phyloP scores from a whole-genome alignment of 2,797 vertebrate species.

The Phalanger gymnotis region DNA sequence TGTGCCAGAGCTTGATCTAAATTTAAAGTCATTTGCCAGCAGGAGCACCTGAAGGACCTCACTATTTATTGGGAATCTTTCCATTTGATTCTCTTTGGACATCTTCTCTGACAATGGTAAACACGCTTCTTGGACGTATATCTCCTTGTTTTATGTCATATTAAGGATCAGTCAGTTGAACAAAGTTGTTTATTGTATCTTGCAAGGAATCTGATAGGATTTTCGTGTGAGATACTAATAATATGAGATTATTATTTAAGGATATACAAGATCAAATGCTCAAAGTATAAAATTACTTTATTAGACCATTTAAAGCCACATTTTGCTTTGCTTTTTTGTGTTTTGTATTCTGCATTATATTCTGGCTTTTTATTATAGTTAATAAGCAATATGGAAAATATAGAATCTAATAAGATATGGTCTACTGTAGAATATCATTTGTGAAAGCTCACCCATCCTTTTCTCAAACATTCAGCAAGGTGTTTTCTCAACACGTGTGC shows the following conservation, averaged over 20 bases:
- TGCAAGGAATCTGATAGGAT: not conserved
- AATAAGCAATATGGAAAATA: not conserved
- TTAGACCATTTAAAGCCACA: not conserved
- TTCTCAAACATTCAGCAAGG: not conserved
- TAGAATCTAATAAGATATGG: not conserved
- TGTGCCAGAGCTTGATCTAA: not conserved
- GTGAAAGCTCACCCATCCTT: not conserved
- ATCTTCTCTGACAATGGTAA: not conserved
- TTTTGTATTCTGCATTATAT: not conserved
- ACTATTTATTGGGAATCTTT: not conserved
- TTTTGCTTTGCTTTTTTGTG: not conserved
- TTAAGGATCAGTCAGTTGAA: not conserved
- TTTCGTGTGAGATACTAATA: not conserved
- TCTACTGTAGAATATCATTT: not conserved
- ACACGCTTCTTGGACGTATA: too few species aligned
- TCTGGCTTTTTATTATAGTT: not conserved
- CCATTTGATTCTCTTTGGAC: not conserved
- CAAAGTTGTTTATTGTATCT: not conserved
- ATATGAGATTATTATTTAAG: not conserved
- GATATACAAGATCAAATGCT: not conserved
- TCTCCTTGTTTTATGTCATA: not conserved
- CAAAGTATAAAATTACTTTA: not conserved
- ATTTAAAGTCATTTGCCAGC: not conserved
- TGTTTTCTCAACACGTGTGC: not conserved
- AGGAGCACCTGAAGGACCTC: not conserved